Conservation (phyloP, 2,888 invertebrate genomes). For the Pachydiplax longipennis region DNA sequence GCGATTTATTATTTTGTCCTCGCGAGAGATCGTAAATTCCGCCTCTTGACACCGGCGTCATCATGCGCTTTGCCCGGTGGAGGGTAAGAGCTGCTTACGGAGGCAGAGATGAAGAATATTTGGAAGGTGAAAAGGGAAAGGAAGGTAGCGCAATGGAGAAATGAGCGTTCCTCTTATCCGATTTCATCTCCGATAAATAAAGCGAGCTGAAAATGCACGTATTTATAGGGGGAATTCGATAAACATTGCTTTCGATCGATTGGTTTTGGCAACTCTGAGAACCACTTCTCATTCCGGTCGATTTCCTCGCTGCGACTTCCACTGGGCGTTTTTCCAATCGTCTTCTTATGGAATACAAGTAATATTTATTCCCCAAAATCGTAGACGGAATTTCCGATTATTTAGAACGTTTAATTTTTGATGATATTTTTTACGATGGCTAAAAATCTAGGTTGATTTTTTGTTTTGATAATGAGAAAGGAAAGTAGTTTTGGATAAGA, state of each 20-base stretch:
- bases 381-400: too few relatives aligned
- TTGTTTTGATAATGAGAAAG: too few relatives aligned
- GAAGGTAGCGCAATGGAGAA: neutral
- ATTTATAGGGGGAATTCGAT: neutral
- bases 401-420: too few relatives aligned
- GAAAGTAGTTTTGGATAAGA: too few relatives aligned
- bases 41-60: neutral
- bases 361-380: too few relatives aligned
- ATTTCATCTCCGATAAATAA: neutral
- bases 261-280: neutral
- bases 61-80: neutral
- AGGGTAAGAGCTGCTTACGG: neutral
- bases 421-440: too few relatives aligned
- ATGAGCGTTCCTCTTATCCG: neutral
- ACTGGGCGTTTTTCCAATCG: neutral
- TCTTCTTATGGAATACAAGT: neutral
- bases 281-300: neutral
- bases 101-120: neutral
- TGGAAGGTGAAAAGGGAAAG: neutral
- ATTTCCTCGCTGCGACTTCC: neutral
- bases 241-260: neutral
- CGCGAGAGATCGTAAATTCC: neutral
- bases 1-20: neutral
- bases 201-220: neutral
- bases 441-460: too few relatives aligned